phyloP scores from a whole-genome alignment of 2,797 vertebrate genomes.

The Loris lydekkerianus region DNA sequence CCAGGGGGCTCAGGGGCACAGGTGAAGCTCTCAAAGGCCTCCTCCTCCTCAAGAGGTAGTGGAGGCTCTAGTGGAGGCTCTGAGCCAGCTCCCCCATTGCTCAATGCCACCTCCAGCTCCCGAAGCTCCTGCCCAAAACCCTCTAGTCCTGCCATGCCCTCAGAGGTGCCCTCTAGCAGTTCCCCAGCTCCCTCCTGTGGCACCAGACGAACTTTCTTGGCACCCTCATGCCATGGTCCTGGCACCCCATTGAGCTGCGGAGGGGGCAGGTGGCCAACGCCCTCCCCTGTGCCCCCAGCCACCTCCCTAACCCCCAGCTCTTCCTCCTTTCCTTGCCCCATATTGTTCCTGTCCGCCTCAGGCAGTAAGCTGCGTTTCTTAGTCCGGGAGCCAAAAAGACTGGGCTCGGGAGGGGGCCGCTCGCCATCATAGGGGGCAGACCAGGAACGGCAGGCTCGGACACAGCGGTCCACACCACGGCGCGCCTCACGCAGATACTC shows the following conservation, averaged over 20 bases:
- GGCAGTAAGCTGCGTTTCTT: slow-evolving; percentile 95
- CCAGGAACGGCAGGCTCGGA: slow-evolving; percentile 95
- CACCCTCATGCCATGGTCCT: slow-evolving; percentile 83
- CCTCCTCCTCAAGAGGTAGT: slow-evolving; percentile 87
- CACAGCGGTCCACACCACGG: slow-evolving; percentile 92
- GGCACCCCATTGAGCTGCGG: slow-evolving; percentile 89
- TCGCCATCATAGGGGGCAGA: slow-evolving; percentile 97
- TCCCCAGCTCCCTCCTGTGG: slow-evolving; percentile 82
- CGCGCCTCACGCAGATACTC: slow-evolving; percentile 96
- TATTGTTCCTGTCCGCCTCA: slow-evolving; percentile 82
- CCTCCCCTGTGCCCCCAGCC: slow-evolving; percentile 57
- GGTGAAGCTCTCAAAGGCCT: slow-evolving; percentile 87
- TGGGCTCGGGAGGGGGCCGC: slow-evolving; percentile 89
- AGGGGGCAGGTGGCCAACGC: slow-evolving; percentile 63
- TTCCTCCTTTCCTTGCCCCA: slow-evolving; percentile 72
- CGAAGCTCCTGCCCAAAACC: slow-evolving; percentile 94
- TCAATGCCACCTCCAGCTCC: slow-evolving; percentile 91
- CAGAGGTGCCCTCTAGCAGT: neutral
- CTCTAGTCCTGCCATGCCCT: slow-evolving; percentile 87
- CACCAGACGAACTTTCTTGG: slow-evolving; percentile 95
- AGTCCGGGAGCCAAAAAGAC: slow-evolving; percentile 90
- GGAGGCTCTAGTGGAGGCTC: slow-evolving; percentile 79
- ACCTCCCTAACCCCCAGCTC: slow-evolving; percentile 58
- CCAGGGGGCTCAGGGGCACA: slow-evolving; percentile 83
- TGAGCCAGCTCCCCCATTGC: slow-evolving; percentile 73